These are phyloP conservation scores for Epizoanthus illoricatus DNA, from an alignment of 92 coral and sea anemone genomes.

Conservation along the genomic window DNA sequence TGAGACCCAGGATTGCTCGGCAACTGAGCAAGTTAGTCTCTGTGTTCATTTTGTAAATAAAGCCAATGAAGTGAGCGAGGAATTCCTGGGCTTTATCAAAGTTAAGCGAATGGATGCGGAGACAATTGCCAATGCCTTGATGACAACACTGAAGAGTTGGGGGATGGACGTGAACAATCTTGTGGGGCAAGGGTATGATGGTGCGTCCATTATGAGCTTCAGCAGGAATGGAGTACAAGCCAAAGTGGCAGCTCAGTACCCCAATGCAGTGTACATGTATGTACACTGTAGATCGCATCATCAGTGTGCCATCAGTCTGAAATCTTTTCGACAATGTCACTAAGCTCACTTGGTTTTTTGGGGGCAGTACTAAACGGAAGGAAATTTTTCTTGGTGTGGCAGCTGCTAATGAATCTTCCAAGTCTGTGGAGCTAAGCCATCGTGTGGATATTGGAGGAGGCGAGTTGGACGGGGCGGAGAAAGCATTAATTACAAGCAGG, in stretches of 20 bases:
- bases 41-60: too few species aligned
- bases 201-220: constrained; percentile 45
- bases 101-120: constrained; percentile 35
- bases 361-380: constrained; percentile 44
- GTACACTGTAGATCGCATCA: constrained; percentile 51
- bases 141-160: constrained; percentile 29
- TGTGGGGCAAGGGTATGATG: constrained; percentile 53
- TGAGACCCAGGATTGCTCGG: constrained; percentile 49
- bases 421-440: constrained; percentile 24
- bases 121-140: constrained; percentile 20
- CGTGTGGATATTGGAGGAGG: constrained; percentile 40
- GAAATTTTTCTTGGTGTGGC: constrained; percentile 32
- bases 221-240: constrained; percentile 46
- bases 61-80: not conserved
- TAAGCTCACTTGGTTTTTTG: constrained; percentile 29
- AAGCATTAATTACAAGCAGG: constrained; percentile 40
- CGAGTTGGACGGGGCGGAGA: constrained; percentile 41
- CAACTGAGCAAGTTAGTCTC: constrained; percentile 36
- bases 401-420: constrained; percentile 37
- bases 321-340: constrained; percentile 51
- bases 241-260: constrained; percentile 49
- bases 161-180: constrained; percentile 43
- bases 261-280: constrained; percentile 50
- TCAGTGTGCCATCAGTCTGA: constrained; percentile 39
- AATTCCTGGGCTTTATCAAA: constrained; percentile 9